Evolutionary conservation across 2,797 vertebrate species (phyloP).

Genomic region (Calcarius lapponicus): DNA sequence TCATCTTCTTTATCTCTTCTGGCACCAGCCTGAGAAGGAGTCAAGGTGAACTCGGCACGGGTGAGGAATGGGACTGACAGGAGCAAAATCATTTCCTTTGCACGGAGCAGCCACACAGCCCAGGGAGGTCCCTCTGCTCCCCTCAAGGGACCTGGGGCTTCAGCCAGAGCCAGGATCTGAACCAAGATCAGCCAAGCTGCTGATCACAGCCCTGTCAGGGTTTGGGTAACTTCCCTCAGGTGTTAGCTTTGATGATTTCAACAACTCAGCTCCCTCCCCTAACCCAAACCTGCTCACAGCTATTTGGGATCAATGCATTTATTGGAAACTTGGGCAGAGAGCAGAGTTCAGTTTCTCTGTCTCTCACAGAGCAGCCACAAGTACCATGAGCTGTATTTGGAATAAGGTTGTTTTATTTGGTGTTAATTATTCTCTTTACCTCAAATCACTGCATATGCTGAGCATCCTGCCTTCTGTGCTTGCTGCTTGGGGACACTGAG

Average conservation of each 20-base stretch:
- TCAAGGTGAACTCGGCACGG: background rate
- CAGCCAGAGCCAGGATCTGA: background rate
- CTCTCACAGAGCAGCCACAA: background rate
- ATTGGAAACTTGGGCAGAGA: background rate
- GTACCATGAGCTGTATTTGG: background rate
- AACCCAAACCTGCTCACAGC: background rate
- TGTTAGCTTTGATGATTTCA: background rate
- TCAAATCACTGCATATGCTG: background rate
- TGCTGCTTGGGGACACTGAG: constrained; percentile 45
- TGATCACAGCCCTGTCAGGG: background rate
- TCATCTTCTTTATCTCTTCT: background rate
- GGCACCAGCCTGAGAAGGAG: fast-evolving
- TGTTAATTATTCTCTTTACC: constrained; percentile 31
- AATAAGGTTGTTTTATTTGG: background rate
- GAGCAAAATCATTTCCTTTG: background rate
- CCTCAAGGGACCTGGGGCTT: fast-evolving
- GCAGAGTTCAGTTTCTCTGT: background rate
- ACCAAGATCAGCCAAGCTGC: background rate
- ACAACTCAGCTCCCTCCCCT: background rate
- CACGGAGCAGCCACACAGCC: background rate
- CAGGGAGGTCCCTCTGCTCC: background rate
- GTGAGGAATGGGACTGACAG: background rate
- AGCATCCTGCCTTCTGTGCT: constrained; percentile 44
- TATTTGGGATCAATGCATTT: background rate
- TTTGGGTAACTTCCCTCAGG: background rate